A percentile compares a stretch with the other conserved stretches of the same genome.
These are phyloP conservation scores for Listronotus oregonensis DNA, from an alignment of 1,140 invertebrate species.

Conservation along the genomic window DNA sequence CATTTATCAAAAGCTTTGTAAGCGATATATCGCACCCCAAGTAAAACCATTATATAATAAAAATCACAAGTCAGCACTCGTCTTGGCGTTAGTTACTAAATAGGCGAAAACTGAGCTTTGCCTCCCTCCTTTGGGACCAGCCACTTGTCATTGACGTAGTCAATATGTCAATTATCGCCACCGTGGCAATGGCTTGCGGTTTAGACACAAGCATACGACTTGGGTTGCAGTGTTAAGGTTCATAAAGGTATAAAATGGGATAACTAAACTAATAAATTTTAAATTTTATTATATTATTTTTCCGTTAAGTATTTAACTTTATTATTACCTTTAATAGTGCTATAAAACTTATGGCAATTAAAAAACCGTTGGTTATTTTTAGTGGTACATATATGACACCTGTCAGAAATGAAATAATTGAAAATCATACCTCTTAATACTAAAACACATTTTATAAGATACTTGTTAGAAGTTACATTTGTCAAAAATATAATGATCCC, in stretches of 20 bases:
- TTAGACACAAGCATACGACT: constrained; percentile 36
- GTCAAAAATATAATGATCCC: no score
- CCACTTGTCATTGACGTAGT: constrained; percentile 50
- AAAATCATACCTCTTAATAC: no score
- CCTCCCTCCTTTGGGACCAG: constrained; percentile 8
- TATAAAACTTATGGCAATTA: no score
- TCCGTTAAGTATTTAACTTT: neutral
- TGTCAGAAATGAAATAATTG: no score
- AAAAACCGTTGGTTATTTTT: neutral
- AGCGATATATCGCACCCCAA: neutral
- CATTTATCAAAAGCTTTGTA: neutral
- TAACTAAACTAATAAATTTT: constrained; percentile 1
- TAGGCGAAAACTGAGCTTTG: neutral
- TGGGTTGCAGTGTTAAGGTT: constrained; percentile 5
- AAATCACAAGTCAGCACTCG: constrained; percentile 1
- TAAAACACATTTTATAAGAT: no score
- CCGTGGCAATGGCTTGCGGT: constrained; percentile 49
- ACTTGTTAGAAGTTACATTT: no score
- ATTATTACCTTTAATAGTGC: no score
- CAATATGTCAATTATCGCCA: constrained; percentile 53
- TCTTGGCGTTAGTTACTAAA: neutral
- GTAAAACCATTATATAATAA: neutral
- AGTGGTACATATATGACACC: no score
- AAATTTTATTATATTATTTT: no score
- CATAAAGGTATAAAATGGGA: constrained; percentile 17